Evolutionary conservation across 2,797 vertebrate genomes (phyloP).

Genomic region (Syndactyla subalaris): DNA sequence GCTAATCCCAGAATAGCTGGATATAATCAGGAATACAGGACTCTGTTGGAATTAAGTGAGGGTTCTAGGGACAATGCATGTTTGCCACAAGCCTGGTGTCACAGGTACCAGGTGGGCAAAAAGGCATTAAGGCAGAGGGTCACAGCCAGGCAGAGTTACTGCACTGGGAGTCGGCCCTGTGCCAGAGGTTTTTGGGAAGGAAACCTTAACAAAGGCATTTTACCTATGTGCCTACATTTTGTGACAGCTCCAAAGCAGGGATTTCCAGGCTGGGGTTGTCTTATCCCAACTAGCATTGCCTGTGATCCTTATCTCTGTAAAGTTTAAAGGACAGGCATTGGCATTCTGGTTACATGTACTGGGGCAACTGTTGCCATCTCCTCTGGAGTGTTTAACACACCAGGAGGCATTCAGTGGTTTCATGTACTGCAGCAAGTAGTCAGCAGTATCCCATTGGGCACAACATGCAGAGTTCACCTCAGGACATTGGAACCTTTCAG

Average conservation of each 20-base stretch:
- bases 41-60: not conserved
- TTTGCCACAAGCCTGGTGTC: not conserved
- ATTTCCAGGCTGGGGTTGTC: not conserved
- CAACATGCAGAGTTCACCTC: not conserved
- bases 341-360: not conserved
- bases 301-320: not conserved
- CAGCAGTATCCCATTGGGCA: not conserved
- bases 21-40: not conserved
- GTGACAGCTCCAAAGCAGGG: not conserved
- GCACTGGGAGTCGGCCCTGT: not conserved
- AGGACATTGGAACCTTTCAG: not conserved
- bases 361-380: rapidly evolving
- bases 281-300: not conserved
- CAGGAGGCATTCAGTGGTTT: not conserved
- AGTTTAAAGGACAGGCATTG: not conserved
- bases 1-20: not conserved
- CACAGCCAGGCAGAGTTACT: not conserved
- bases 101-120: not conserved
- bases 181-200: not conserved
- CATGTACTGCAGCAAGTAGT: not conserved
- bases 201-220: not conserved
- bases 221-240: too few relatives aligned
- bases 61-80: not conserved
- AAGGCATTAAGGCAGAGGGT: not conserved
- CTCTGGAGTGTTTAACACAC: not conserved